Evolutionary conservation across 2,888 invertebrate species (phyloP), one percentile per base, ranked within the genome.

Genomic region (Tridacna gigas): DNA sequence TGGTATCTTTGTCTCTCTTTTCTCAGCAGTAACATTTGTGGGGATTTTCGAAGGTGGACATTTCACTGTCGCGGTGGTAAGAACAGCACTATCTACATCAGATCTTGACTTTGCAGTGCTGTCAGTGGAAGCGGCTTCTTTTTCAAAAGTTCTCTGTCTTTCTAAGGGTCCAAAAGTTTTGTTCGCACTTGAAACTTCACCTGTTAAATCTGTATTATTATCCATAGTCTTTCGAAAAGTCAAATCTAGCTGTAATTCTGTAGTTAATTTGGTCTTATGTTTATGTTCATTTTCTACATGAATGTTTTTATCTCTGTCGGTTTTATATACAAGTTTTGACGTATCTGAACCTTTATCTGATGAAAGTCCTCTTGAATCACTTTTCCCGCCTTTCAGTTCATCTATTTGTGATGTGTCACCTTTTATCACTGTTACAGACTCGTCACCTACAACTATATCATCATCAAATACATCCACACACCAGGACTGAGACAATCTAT

Each of bases 401-500:
- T 63, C 63, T n/a, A 9, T 25, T 56, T 56, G 15, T 56, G 15
- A 20, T 56, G 25, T 22, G 2, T 71, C 71, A 69, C 20, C 69
- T 45, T 45, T n/a, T 47, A n/a, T 69, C 0, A 18, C 69, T 71
- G 22, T 48, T 13, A 22, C 22, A 25, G 71, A 51, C 3, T 71
- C 71, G 13, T 26, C 18, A 45, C 28, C 45, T 45, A 69, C 45
- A 47, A 11, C 71, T n/a, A 37, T 45, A 71, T 71, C 71, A 22
- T 71, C 71, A 22, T 71, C 71, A 66, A 71, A 71, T 61, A 77
- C 77, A 56, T 86, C 86, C 3, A 86, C 90, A 79, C 87, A 87
- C 82, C 89, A 89, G 15, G 90, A 90, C 71, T 90, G 90, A 22
- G 87, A 80, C 88, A 90, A 82, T 48, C 86, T 82, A 48, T 86